phyloP scores from a whole-genome alignment of 1,140 invertebrate genomes.

The Elysia chlorotica region DNA sequence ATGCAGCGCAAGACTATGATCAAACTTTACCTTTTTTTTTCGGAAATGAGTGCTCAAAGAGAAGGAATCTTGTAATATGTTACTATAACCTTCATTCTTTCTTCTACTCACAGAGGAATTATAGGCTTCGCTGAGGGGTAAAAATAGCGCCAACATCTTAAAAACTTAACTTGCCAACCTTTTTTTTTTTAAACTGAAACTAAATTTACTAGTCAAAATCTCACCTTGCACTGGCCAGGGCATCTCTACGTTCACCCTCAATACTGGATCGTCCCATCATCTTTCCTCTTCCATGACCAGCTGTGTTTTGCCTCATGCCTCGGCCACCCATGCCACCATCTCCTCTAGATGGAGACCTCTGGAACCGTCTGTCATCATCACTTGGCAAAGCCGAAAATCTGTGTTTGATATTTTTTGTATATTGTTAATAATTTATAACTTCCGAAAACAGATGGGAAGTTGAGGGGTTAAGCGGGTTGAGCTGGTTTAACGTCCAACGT shows the following conservation, averaged over 20 bases:
- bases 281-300: slow-evolving; percentile 31
- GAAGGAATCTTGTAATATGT: not conserved
- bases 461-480: no score
- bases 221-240: slow-evolving; percentile 49
- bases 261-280: slow-evolving; percentile 39
- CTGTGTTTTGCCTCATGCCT: slow-evolving; percentile 40
- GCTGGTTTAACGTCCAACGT: no score
- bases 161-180: no score
- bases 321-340: slow-evolving; percentile 10
- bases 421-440: no score
- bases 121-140: no score
- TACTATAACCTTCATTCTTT: not conserved
- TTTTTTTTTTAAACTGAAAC: no score
- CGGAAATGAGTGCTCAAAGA: no score
- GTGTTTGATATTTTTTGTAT: slow-evolving; percentile 2
- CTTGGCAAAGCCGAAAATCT: slow-evolving; percentile 49
- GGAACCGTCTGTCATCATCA: slow-evolving; percentile 35
- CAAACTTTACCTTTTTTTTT: no score
- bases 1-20: no score
- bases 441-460: no score
- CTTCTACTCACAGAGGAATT: not conserved
- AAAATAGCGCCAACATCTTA: no score
- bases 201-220: no score
- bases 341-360: slow-evolving; percentile 21
- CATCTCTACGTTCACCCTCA: slow-evolving; percentile 49